Base-by-base conservation (phyloP, 2,797 vertebrate genomes). In the Arrhamphus sclerolepis region DNA sequence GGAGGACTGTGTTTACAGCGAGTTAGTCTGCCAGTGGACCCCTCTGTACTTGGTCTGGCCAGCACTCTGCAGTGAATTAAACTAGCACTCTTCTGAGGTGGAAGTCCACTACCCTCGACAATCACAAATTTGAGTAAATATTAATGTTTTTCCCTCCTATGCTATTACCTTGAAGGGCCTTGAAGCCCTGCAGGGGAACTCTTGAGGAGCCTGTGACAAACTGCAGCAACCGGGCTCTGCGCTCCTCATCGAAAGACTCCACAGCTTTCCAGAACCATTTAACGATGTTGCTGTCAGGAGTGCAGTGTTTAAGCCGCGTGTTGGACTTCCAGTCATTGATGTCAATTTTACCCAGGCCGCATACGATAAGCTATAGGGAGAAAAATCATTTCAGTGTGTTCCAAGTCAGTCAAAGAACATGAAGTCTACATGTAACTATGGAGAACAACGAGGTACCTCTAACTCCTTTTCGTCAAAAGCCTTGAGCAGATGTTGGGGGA, bases 191-290 rank as follows among this genome's bases (percentile, higher is more conserved):
- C 80, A 99, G 94, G 9, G 97, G 97, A 77, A 99, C 97, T 56
- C 97, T 77, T 50, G 97, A 99, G 0, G 97, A 99, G 49, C 97
- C 97, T 0, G 97, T 99, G 84, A 99, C 97, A 2, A 99, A 99
- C 92, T 99, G 97, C 40, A 99, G 94, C 52, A 99, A 90, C 6
- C 97, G 90, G 0, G 97, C 97, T 74, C 97, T 82, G 49, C 96
- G 90, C 80, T 99, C 97, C 80, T 99, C 97, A 14, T 99, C 97
- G 13, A 97, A 98, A 0, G 95, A 92, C 90, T 99, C 97, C 90
- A 99, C 97, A 0, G 96, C 96, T 71, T 96, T 96, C 97, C 97
- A 99, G 92, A 99, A 99, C 97, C 97, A 99, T 76, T 97, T 97
- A 28, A 99, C 97, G 0, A 94, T 94, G 82, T 95, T 97, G 91